These are phyloP conservation scores for Zaprionus kolodkinae DNA, from an alignment of 1,140 invertebrate genomes.

Conservation along the genomic window DNA sequence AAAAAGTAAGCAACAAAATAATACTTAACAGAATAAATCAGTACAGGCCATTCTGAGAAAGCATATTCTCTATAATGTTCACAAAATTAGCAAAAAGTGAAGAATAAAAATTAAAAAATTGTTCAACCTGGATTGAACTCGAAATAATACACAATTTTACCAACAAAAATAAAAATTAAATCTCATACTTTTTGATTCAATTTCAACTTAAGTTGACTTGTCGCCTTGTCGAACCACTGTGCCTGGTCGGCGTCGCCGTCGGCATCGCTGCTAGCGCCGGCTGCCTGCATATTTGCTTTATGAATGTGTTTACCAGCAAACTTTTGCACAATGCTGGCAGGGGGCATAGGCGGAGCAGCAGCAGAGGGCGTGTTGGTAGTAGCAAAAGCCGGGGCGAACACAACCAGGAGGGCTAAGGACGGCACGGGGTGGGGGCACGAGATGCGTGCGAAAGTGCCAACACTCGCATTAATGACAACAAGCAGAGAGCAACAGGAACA, in stretches of 20 bases:
- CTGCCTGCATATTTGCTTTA: conserved; percentile 78
- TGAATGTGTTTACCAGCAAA: conserved; percentile 82
- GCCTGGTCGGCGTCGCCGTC: conserved; percentile 8
- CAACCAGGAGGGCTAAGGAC: neutral
- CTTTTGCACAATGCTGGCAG: conserved; percentile 52
- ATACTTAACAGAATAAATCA: neutral
- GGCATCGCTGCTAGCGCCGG: conserved; percentile 20
- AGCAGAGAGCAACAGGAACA: conserved; percentile 45
- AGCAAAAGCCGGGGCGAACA: no score
- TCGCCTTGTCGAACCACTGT: neutral
- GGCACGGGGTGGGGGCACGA: conserved; percentile 3
- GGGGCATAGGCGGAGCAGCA: neutral
- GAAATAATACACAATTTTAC: no score
- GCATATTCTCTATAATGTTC: no score
- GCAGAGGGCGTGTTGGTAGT: neutral
- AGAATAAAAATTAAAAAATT: no score
- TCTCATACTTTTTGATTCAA: neutral
- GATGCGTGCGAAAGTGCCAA: conserved; percentile 76
- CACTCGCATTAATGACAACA: conserved; percentile 80
- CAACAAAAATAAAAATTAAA: no score
- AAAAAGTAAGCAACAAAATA: no score
- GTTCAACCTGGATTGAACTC: no score
- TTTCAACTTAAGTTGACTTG: neutral
- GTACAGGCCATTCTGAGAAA: no score
- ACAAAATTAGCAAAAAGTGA: no score